phyloP scores from a whole-genome alignment of 1,140 invertebrate species.

The Caenorhabditis remanei region DNA sequence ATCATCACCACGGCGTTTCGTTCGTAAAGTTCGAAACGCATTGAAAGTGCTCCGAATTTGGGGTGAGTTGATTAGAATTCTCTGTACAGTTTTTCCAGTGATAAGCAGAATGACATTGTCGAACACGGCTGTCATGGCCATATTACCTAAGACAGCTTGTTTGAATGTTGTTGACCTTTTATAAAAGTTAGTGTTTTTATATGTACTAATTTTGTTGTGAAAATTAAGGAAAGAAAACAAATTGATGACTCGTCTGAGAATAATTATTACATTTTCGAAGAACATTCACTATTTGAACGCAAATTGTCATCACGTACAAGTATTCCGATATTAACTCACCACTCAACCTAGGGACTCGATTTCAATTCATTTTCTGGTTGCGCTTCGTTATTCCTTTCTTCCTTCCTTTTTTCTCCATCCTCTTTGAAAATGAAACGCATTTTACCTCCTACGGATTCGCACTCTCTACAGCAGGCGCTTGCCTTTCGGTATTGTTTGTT shows the following conservation, averaged over 20 bases:
- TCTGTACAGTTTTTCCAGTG: not conserved
- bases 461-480: not conserved
- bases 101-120: not conserved
- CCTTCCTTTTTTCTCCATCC: not conserved
- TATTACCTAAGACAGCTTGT: not conserved
- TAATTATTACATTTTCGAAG: no score
- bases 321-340: not conserved
- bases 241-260: no score
- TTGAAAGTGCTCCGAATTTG: not conserved
- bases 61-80: not conserved
- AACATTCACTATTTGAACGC: no score
- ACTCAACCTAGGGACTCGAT: not conserved
- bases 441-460: constrained; percentile 40
- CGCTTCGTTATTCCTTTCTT: constrained; percentile 32
- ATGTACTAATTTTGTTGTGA: no score
- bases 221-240: no score
- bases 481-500: constrained; percentile 49
- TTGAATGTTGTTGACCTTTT: no score
- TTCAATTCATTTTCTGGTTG: not conserved
- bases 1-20: not conserved
- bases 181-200: no score
- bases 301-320: no score
- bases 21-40: constrained; percentile 49
- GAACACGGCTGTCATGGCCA: not conserved
- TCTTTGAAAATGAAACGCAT: constrained; percentile 10